These are phyloP conservation scores for Lepidocyrtoides sp. DNA, from an alignment of 2,888 invertebrate genomes.

Conservation along the genomic window DNA sequence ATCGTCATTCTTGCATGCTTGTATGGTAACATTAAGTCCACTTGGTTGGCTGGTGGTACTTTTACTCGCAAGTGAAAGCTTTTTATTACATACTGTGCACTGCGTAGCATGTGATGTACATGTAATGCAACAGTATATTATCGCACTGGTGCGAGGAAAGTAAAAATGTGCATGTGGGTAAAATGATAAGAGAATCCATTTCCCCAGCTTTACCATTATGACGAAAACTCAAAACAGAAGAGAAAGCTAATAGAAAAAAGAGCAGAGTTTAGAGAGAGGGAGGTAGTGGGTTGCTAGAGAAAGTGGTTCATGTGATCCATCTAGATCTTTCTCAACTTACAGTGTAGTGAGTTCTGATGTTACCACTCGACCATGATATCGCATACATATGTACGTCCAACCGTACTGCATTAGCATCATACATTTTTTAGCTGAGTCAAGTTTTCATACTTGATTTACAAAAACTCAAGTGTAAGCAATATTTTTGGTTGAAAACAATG, in stretches of 20 bases:
- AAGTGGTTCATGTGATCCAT: not conserved
- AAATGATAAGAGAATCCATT: conserved; percentile 50
- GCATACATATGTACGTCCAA: not conserved
- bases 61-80: not conserved
- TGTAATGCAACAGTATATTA: not conserved
- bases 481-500: conserved; percentile 1
- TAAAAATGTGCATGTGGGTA: conserved; percentile 10
- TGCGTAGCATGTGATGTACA: not conserved
- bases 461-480: not conserved
- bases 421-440: not conserved
- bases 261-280: not conserved
- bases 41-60: not conserved
- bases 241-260: not conserved
- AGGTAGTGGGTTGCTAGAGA: not conserved
- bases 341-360: conserved; percentile 18
- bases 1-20: conserved; percentile 22
- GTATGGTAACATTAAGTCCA: conserved; percentile 26
- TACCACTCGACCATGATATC: not conserved
- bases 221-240: not conserved
- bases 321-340: conserved; percentile 37
- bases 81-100: too few species aligned
- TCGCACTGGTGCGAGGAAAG: not conserved
- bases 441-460: not conserved
- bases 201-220: not conserved
- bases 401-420: not conserved